phyloP scores from a whole-genome alignment of 2,888 invertebrate species.

The Acrobasis repandana region DNA sequence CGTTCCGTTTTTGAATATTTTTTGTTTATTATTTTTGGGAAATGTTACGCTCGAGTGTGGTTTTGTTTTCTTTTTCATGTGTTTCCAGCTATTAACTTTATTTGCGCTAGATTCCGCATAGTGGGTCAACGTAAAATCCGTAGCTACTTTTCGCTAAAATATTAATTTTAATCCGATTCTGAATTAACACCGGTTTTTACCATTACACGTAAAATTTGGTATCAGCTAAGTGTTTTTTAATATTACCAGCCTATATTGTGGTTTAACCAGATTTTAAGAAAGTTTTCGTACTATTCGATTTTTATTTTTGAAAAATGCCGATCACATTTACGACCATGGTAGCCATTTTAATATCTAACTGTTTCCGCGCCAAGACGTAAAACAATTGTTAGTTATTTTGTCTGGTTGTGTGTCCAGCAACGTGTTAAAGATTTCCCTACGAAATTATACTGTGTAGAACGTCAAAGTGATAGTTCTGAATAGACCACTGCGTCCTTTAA shows the following conservation, averaged over 20 bases:
- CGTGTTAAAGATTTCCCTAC: too few species aligned
- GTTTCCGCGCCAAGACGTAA: too few species aligned
- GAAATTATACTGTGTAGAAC: too few species aligned
- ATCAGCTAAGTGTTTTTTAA: not conserved
- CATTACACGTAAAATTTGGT: slow-evolving; percentile 35
- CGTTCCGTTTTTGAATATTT: slow-evolving; percentile 57
- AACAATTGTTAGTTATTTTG: too few species aligned
- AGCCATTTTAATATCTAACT: too few species aligned
- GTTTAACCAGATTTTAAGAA: too few species aligned
- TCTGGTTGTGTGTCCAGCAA: too few species aligned
- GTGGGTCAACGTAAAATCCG: slow-evolving; percentile 39
- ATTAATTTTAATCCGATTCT: slow-evolving; percentile 4
- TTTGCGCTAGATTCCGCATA: slow-evolving; percentile 40
- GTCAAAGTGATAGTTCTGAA: too few species aligned
- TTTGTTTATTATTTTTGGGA: slow-evolving; percentile 62
- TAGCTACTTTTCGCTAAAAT: slow-evolving; percentile 6
- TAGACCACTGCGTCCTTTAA: too few species aligned
- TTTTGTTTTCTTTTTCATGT: slow-evolving; percentile 47
- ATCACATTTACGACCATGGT: too few species aligned
- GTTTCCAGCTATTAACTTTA: slow-evolving; percentile 22
- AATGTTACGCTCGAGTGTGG: slow-evolving; percentile 58
- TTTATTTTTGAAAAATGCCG: too few species aligned
- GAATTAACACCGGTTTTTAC: slow-evolving; percentile 28
- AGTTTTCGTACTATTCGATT: too few species aligned
- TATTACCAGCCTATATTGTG: not conserved